Evolutionary conservation across 1,140 invertebrate genomes (phyloP).

Genomic region (Aphelinus certus): DNA sequence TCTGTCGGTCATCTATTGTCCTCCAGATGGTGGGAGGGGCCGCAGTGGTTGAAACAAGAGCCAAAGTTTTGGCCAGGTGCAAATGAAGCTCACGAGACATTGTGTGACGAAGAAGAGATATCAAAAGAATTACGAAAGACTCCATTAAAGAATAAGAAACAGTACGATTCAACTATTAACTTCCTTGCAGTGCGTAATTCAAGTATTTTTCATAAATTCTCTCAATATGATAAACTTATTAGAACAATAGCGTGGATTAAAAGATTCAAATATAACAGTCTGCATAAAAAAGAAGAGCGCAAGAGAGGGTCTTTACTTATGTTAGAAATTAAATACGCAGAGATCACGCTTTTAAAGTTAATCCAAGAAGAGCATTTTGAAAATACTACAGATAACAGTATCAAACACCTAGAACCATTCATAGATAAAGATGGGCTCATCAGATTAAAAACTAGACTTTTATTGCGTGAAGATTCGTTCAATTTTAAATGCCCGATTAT

Average conservation of each 20-base stretch:
- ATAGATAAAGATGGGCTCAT: neutral
- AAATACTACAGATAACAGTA: neutral
- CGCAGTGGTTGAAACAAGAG: neutral
- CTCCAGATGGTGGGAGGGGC: neutral
- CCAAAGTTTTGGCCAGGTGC: too few relatives aligned
- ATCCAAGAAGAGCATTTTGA: slow-evolving; percentile 6
- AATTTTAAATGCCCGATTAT: slow-evolving; percentile 35
- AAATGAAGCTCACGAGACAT: too few relatives aligned
- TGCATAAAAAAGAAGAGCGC: neutral
- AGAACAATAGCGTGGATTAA: neutral
- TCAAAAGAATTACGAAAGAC: too few relatives aligned
- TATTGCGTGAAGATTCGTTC: slow-evolving; percentile 1
- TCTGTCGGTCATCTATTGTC: neutral
- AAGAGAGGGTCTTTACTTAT: neutral
- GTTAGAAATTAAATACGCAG: neutral
- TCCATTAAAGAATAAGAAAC: too few relatives aligned
- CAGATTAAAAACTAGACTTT: neutral
- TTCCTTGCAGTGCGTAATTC: too few relatives aligned
- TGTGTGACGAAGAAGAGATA: too few relatives aligned
- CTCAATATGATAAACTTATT: neutral
- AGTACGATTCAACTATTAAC: too few relatives aligned
- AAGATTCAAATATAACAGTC: slow-evolving; percentile 1
- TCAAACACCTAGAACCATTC: neutral
- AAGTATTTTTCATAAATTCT: slow-evolving; percentile 11
- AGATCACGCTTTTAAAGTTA: neutral